Percentiles rank a stretch among this genome's conserved stretches.
Conservation (phyloP, 2,888 invertebrate genomes). For the Frankliniella intonsa region DNA sequence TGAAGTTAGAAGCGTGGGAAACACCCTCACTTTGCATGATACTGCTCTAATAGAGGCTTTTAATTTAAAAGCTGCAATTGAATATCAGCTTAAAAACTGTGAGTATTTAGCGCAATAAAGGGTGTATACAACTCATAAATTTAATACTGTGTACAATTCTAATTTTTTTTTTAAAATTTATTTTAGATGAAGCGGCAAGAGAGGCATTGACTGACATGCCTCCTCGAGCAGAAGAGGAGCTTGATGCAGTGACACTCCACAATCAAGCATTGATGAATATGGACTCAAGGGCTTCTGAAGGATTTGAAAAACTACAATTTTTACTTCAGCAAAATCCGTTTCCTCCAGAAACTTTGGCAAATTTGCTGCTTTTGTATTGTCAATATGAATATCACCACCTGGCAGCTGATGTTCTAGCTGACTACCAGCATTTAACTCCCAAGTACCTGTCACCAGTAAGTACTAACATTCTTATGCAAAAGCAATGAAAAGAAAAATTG, state of each 20-base stretch:
- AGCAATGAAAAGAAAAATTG: not conserved
- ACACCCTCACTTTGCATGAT: conserved; percentile 87
- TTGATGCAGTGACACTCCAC: conserved; percentile 95
- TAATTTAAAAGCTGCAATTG: conserved; percentile 96
- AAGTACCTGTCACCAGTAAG: conserved; percentile 84
- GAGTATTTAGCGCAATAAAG: conserved; percentile 39
- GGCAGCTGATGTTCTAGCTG: conserved; percentile 95
- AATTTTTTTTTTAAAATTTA: conserved; percentile 23
- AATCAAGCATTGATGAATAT: conserved; percentile 93
- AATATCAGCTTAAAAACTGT: conserved; percentile 87
- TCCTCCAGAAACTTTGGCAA: conserved; percentile 96
- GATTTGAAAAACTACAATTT: conserved; percentile 92
- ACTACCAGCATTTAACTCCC: conserved; percentile 93
- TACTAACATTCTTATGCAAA: conserved; percentile 34
- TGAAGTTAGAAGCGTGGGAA: conserved; percentile 91
- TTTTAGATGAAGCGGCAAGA: conserved; percentile 69
- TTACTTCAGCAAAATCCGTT: conserved; percentile 92
- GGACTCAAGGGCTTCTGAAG: conserved; percentile 81
- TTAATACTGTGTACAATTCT: conserved; percentile 2
- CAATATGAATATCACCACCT: conserved; percentile 96
- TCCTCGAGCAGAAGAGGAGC: conserved; percentile 90
- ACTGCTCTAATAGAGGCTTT: conserved; percentile 97
- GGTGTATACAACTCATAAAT: not conserved
- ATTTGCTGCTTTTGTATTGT: conserved; percentile 88
- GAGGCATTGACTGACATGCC: conserved; percentile 87